These are phyloP conservation scores for Drosophila kurseongensis DNA, from an alignment of 1,140 invertebrate genomes.

Conservation along the genomic window DNA sequence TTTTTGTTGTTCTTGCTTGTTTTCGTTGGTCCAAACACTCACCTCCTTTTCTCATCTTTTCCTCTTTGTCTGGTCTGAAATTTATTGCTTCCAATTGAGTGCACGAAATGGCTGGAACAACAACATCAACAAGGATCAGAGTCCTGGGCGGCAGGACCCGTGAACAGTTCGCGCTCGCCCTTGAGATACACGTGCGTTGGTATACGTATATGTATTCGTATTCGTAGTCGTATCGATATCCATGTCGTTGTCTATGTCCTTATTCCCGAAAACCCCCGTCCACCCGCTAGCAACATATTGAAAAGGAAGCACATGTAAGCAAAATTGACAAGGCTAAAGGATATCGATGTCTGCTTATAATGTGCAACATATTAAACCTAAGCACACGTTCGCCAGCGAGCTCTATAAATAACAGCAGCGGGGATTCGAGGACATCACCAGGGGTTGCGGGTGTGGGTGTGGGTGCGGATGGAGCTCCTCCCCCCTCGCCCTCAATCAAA, in stretches of 20 bases:
- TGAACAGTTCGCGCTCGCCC: conserved; percentile 75
- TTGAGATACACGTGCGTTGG: conserved; percentile 78
- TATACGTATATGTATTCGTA: conserved; percentile 32
- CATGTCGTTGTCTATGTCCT: conserved; percentile 35
- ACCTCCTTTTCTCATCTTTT: conserved; percentile 30
- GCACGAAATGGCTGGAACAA: conserved; percentile 68
- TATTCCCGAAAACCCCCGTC: conserved; percentile 16
- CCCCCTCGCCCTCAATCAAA: conserved; percentile 63
- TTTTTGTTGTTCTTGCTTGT: conserved; percentile 3
- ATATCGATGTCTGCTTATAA: conserved; percentile 85
- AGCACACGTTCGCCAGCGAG: conserved; percentile 68
- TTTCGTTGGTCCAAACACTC: conserved; percentile 5
- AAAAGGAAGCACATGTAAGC: conserved; percentile 82
- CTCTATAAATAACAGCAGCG: conserved; percentile 82
- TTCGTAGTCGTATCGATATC: conserved; percentile 21
- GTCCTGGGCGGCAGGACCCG: conserved; percentile 47
- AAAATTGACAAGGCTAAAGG: conserved; percentile 84
- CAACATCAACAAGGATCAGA: conserved; percentile 44
- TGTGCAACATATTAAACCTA: conserved; percentile 84
- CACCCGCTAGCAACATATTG: conserved; percentile 68
- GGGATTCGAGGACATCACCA: conserved; percentile 22
- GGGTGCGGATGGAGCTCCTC: conserved; percentile 12
- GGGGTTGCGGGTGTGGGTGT: conserved; percentile 1
- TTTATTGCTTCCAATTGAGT: conserved; percentile 85
- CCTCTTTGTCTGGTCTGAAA: conserved; percentile 66